Conservation (phyloP, 30 jellyfish, hydroid and myxozoan genomes). For the Pelagia noctiluca region DNA sequence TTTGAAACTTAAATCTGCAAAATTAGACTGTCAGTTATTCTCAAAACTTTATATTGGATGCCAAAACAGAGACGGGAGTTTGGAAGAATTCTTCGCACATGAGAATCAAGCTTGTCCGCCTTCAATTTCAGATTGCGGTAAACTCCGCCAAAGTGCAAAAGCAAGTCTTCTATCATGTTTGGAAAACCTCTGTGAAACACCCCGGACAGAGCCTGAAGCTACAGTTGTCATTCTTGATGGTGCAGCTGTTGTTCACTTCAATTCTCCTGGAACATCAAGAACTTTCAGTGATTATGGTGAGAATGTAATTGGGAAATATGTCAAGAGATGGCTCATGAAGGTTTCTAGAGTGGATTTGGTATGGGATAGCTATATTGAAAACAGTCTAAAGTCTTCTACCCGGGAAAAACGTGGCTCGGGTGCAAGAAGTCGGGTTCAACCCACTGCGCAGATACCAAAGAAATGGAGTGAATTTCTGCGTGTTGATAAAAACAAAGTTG, state of each 20-base stretch:
- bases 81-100: constrained; percentile 34
- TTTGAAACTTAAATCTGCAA: constrained; percentile 13
- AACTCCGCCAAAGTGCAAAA: constrained; percentile 27
- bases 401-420: constrained; percentile 61
- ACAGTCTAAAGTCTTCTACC: constrained; percentile 35
- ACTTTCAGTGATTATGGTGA: constrained; percentile 50
- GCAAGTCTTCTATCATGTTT: constrained; percentile 33
- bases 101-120: constrained; percentile 60
- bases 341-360: constrained; percentile 41
- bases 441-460: constrained; percentile 24
- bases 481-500: constrained; percentile 36
- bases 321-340: constrained; percentile 20
- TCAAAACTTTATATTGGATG: constrained; percentile 62
- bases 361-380: constrained; percentile 53
- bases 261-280: constrained; percentile 18
- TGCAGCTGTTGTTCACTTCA: constrained; percentile 60
- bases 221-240: constrained; percentile 58
- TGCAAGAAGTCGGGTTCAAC: constrained; percentile 33
- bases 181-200: constrained; percentile 26
- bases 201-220: constrained; percentile 17
- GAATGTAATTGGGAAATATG: constrained; percentile 6
- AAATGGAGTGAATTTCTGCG: constrained; percentile 64
- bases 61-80: constrained; percentile 57
- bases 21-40: constrained; percentile 32
- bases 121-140: constrained; percentile 33